Evolutionary conservation across 2,888 invertebrate species (phyloP).

Genomic region (Orgyia antiqua): DNA sequence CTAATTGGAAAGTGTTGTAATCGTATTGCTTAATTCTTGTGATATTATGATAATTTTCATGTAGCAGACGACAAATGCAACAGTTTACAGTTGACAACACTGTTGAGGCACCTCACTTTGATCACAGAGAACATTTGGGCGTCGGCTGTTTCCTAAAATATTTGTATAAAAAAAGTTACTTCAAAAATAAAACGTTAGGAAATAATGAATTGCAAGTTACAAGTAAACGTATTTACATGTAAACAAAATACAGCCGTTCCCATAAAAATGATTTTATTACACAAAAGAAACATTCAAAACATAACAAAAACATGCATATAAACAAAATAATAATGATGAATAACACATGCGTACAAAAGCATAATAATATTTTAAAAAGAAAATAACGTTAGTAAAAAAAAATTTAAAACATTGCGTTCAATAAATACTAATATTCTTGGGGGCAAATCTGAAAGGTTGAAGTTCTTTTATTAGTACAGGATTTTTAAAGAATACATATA

Average conservation of each 20-base stretch:
- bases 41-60: no score
- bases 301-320: constrained; percentile 23
- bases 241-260: constrained; percentile 31
- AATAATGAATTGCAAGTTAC: no score
- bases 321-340: constrained; percentile 8
- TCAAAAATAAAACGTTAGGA: constrained; percentile 7
- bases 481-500: constrained; percentile 15
- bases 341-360: constrained; percentile 4
- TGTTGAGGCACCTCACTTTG: constrained; percentile 42
- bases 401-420: constrained; percentile 32
- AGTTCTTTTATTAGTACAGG: constrained; percentile 8
- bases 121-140: constrained; percentile 72
- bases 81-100: constrained; percentile 36
- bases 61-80: constrained; percentile 38
- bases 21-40: no score
- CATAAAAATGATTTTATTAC: constrained; percentile 20
- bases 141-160: constrained; percentile 65
- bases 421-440: constrained; percentile 73
- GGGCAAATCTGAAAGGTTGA: constrained; percentile 69
- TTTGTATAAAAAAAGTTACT: constrained; percentile 42
- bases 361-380: constrained; percentile 5
- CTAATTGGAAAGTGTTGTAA: no score
- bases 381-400: constrained; percentile 16
- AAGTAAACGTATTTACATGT: constrained; percentile 11
- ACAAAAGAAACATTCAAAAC: constrained; percentile 19